Evolutionary conservation across 2,797 vertebrate species (phyloP).

Genomic region (Paratrypauchen microcephalus): DNA sequence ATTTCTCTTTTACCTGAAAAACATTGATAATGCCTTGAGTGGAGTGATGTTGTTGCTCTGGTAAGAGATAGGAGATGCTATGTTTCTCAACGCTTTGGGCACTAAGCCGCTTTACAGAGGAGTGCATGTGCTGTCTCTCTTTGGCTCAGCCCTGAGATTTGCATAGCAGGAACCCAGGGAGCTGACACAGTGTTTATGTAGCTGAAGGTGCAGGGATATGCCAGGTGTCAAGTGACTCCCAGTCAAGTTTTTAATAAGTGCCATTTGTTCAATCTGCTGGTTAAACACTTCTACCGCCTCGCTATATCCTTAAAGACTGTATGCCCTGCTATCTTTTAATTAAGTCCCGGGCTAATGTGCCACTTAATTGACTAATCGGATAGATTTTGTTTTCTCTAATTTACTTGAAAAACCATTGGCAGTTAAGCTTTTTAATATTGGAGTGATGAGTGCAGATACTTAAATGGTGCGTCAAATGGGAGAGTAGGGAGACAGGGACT

Average conservation of each 20-base stretch:
- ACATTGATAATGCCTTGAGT: slow-evolving; percentile 34
- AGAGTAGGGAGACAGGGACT: slow-evolving; percentile 46
- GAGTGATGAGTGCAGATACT: slow-evolving; percentile 65
- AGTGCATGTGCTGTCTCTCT: slow-evolving; percentile 52
- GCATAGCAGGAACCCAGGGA: slow-evolving; percentile 71
- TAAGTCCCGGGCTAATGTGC: slow-evolving; percentile 83
- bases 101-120: slow-evolving; percentile 57
- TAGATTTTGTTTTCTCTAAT: slow-evolving; percentile 86
- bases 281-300: slow-evolving; percentile 78
- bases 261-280: slow-evolving; percentile 83
- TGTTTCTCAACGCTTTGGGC: slow-evolving; percentile 39
- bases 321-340: slow-evolving; percentile 82
- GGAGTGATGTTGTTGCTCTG: slow-evolving; percentile 17
- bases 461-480: slow-evolving; percentile 65
- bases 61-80: slow-evolving; percentile 23
- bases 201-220: slow-evolving; percentile 76
- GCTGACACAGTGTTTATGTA: slow-evolving; percentile 82
- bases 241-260: slow-evolving; percentile 83
- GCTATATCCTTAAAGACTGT: slow-evolving; percentile 77
- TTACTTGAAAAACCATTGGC: slow-evolving; percentile 80
- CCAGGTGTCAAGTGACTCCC: slow-evolving; percentile 82
- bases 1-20: slow-evolving; percentile 28
- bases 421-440: slow-evolving; percentile 78
- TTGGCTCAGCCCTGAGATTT: slow-evolving; percentile 69
- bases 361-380: slow-evolving; percentile 85